A percentile compares a stretch with the other conserved stretches of the same genome.
phyloP scores from a whole-genome alignment of 1,140 invertebrate species.

The Hyles vespertilio region DNA sequence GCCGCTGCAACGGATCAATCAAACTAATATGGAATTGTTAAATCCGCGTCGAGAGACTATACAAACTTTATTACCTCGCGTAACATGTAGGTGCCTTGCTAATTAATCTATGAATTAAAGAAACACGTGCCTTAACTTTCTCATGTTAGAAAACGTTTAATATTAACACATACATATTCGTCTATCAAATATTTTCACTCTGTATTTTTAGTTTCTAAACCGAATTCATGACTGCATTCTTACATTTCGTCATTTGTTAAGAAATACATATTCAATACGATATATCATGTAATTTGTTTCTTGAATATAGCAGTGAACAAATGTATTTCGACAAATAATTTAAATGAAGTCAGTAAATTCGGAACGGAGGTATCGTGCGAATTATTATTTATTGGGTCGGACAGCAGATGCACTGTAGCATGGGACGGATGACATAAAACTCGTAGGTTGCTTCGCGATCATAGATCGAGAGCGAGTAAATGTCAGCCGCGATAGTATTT shows the following conservation, averaged over 20 bases:
- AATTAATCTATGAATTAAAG: background rate
- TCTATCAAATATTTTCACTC: background rate
- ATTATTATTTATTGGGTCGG: background rate
- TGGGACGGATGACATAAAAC: conserved; percentile 43
- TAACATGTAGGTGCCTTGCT: background rate
- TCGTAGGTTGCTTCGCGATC: conserved; percentile 40
- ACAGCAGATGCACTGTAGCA: conserved; percentile 29
- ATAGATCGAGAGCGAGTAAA: conserved; percentile 65
- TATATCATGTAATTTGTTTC: too few relatives aligned
- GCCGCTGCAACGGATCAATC: too few relatives aligned
- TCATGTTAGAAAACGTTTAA: conserved; percentile 1
- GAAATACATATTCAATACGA: too few relatives aligned
- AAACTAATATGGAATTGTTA: too few relatives aligned
- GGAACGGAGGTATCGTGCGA: too few relatives aligned
- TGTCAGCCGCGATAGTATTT: conserved; percentile 69
- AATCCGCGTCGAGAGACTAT: too few relatives aligned
- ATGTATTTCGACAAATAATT: too few relatives aligned
- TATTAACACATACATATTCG: background rate
- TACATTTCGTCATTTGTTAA: too few relatives aligned
- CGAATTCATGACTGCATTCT: too few relatives aligned
- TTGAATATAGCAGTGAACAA: too few relatives aligned
- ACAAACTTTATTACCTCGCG: too few relatives aligned
- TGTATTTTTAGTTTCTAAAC: background rate
- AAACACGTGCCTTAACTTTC: conserved; percentile 2
- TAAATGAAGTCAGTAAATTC: too few relatives aligned